These are phyloP conservation scores for Odocoileus hemionus DNA, from an alignment of 2,113 vertebrate genomes.

Conservation along the genomic window DNA sequence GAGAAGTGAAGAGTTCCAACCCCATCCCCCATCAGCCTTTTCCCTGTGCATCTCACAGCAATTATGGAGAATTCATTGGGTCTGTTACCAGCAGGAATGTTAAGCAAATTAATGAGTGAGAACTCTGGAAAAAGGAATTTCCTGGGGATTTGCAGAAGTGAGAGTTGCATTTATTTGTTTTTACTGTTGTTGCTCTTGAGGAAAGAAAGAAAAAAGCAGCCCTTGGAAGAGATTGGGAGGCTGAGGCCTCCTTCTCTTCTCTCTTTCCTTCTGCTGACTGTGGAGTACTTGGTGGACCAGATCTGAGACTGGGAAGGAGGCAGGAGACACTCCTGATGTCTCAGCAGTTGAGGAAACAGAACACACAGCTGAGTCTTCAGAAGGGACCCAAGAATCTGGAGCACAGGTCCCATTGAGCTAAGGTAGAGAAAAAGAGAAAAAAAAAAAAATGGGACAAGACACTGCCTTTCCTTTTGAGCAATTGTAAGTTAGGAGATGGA, in stretches of 20 bases:
- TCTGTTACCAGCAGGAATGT: background rate
- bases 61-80: background rate
- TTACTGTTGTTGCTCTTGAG: background rate
- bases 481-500: background rate
- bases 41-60: background rate
- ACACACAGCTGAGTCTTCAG: background rate
- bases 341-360: background rate
- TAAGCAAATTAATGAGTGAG: background rate
- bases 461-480: background rate
- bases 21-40: background rate
- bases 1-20: background rate
- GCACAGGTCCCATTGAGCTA: background rate
- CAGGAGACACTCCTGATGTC: background rate
- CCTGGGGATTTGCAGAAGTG: slow-evolving; percentile 20
- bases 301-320: background rate
- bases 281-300: background rate
- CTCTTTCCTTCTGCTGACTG: background rate
- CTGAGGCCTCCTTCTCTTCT: background rate
- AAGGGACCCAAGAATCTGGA: background rate
- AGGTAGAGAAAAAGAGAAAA: background rate
- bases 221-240: background rate
- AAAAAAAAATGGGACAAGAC: background rate
- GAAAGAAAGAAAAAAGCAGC: background rate
- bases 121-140: background rate
- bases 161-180: slow-evolving; percentile 7